phyloP scores from a whole-genome alignment of 2,888 invertebrate genomes.

The Hipparchia sbordonii region DNA sequence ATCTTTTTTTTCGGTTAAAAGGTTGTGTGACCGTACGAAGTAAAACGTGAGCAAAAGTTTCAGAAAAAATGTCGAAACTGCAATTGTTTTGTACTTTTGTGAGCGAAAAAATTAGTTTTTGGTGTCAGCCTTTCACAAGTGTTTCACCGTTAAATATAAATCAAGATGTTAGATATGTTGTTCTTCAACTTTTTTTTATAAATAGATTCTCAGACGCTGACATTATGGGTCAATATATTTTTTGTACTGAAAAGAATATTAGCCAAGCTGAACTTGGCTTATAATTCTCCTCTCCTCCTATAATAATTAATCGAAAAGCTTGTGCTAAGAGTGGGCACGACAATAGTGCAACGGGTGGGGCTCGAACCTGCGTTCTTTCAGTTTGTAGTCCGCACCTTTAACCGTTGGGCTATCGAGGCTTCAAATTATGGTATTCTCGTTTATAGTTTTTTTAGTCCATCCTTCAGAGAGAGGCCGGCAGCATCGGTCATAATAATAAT shows the following conservation, averaged over 20 bases:
- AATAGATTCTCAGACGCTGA: neutral
- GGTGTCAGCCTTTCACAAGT: constrained; percentile 40
- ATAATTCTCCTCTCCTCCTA: no score
- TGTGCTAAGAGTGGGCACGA: no score
- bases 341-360: no score
- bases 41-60: constrained; percentile 13
- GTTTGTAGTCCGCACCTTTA: no score
- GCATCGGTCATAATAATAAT: neutral
- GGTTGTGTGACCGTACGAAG: neutral
- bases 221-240: neutral
- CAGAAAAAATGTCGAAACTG: constrained; percentile 20
- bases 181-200: neutral
- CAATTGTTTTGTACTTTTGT: constrained; percentile 21
- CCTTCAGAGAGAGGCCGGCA: neutral
- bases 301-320: no score
- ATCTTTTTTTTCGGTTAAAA: neutral
- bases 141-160: constrained; percentile 24
- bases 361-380: no score
- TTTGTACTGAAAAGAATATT: no score
- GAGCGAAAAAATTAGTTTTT: constrained; percentile 31
- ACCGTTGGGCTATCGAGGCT: no score
- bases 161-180: constrained; percentile 7
- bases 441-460: neutral
- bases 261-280: no score
- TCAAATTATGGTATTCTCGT: neutral